A percentile compares a stretch with the other conserved stretches of the same genome.
Conservation (phyloP, 1,140 invertebrate species). For the Eueides isabella region DNA sequence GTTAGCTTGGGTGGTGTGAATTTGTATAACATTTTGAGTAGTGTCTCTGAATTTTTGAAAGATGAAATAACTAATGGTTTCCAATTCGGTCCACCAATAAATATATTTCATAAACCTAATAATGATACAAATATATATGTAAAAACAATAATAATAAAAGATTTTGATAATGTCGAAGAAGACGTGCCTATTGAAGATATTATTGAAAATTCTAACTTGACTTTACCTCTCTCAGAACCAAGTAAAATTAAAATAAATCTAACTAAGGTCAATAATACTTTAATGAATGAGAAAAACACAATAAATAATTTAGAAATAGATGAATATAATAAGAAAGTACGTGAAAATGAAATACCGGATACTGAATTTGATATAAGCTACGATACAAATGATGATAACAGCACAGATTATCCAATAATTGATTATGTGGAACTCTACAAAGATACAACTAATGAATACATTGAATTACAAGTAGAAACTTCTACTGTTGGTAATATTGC, state of each 20-base stretch:
- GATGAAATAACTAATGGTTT: slow-evolving; percentile 43
- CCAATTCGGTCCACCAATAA: slow-evolving; percentile 29
- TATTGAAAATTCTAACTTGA: not conserved
- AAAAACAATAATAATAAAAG: slow-evolving; percentile 48
- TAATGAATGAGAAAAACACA: not conserved
- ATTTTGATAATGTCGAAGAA: slow-evolving; percentile 30
- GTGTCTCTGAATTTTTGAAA: slow-evolving; percentile 52
- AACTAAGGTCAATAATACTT: not conserved
- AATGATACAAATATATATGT: slow-evolving; percentile 56
- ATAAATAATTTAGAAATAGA: not conserved
- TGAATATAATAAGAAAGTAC: slow-evolving; percentile 23
- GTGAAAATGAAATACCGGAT: slow-evolving; percentile 50
- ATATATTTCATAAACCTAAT: slow-evolving; percentile 36
- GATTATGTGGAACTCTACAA: slow-evolving; percentile 74
- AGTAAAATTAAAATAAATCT: not conserved
- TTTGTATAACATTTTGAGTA: slow-evolving; percentile 45
- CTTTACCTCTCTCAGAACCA: not conserved
- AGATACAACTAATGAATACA: slow-evolving; percentile 68
- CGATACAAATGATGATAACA: slow-evolving; percentile 54
- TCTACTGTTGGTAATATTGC: not conserved
- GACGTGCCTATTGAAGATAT: slow-evolving; percentile 2
- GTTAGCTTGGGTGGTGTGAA: slow-evolving; percentile 43
- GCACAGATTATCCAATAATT: slow-evolving; percentile 66
- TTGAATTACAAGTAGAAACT: slow-evolving; percentile 29
- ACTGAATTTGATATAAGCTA: slow-evolving; percentile 48